phyloP scores from a whole-genome alignment of 2,888 invertebrate species.

The Dioctria rufipes region DNA sequence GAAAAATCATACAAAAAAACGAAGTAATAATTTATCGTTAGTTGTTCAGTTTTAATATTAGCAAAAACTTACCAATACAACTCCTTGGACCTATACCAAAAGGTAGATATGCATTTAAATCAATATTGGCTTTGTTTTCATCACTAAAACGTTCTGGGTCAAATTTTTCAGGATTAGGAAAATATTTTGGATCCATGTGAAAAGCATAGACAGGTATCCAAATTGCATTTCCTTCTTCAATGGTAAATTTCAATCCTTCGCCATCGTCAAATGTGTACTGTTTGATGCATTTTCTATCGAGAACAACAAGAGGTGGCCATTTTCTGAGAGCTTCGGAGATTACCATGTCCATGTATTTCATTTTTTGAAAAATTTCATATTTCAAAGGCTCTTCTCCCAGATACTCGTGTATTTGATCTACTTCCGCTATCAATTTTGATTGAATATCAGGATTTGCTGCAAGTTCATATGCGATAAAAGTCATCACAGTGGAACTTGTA shows the following conservation, averaged over 20 bases:
- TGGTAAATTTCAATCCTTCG: too few relatives aligned
- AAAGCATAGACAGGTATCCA: constrained; percentile 71
- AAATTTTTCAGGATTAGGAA: constrained; percentile 74
- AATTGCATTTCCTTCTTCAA: constrained; percentile 62
- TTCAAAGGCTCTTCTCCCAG: constrained; percentile 72
- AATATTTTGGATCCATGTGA: constrained; percentile 74
- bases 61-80: constrained; percentile 73
- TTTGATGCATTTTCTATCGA: constrained; percentile 74
- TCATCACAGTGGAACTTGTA: constrained; percentile 72
- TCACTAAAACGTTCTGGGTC: constrained; percentile 76
- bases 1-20: background rate
- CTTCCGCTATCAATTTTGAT: constrained; percentile 67
- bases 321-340: constrained; percentile 73
- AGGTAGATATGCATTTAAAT: constrained; percentile 73
- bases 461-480: constrained; percentile 74
- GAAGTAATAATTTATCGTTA: background rate
- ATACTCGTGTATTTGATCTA: constrained; percentile 71
- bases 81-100: constrained; percentile 77
- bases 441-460: constrained; percentile 76
- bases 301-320: constrained; percentile 72
- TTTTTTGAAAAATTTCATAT: constrained; percentile 74
- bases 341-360: constrained; percentile 76
- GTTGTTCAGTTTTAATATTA: background rate
- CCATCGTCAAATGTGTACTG: too few relatives aligned
- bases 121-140: constrained; percentile 73